phyloP scores from a whole-genome alignment of 2,888 invertebrate species.

The Noctuana brunneofusca region DNA sequence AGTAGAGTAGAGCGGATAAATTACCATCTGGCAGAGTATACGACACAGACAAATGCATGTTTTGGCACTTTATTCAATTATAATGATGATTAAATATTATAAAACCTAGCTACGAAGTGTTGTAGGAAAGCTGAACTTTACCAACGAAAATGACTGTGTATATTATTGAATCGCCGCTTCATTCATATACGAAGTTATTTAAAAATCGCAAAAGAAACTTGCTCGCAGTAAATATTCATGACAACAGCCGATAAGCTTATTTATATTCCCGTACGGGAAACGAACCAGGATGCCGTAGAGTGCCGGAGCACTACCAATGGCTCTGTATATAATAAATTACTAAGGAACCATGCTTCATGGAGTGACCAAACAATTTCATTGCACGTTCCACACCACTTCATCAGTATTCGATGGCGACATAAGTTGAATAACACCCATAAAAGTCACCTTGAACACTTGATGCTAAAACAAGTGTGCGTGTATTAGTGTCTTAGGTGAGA shows the following conservation, averaged over 20 bases:
- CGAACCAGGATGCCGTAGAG: conserved; percentile 28
- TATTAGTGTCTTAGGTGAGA: conserved; percentile 20
- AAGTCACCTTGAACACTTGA: conserved; percentile 33
- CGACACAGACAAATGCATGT: conserved; percentile 18
- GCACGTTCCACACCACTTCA: conserved; percentile 36
- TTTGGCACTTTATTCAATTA: conserved; percentile 22
- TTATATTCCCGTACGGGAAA: conserved; percentile 29
- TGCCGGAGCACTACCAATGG: conserved; percentile 30
- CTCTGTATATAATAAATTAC: conserved; percentile 27
- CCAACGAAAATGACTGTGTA: too few relatives aligned
- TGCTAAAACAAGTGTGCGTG: conserved; percentile 23
- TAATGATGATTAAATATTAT: conserved; percentile 16
- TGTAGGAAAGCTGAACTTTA: not conserved
- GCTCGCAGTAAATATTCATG: conserved; percentile 16
- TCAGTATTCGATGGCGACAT: conserved; percentile 40
- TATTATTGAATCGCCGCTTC: not conserved
- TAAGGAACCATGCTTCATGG: conserved; percentile 16
- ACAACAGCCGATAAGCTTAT: conserved; percentile 25
- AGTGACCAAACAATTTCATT: conserved; percentile 34
- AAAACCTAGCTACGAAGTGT: too few relatives aligned
- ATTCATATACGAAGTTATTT: not conserved
- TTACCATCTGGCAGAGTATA: conserved; percentile 18
- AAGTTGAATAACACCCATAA: conserved; percentile 42
- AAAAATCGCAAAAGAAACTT: conserved; percentile 14
- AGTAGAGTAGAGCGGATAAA: conserved; percentile 11